Base-by-base conservation (phyloP, 2,888 invertebrate species). In the Eulithis testata region DNA sequence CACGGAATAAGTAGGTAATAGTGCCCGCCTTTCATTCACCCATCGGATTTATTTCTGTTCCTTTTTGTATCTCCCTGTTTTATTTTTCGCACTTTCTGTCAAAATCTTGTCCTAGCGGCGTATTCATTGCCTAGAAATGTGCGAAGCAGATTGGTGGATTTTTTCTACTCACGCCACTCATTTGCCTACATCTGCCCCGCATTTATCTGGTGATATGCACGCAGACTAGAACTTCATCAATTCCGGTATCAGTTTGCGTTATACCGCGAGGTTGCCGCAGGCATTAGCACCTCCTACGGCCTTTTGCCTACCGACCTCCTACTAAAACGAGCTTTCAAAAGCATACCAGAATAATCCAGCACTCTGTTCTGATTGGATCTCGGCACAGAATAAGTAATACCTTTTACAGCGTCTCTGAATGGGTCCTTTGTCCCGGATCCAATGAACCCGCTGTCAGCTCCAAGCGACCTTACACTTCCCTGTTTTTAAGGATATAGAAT, bases 371-470 rank as follows among this genome's bases (percentile, higher is more conserved):
- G 52, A 63, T 56, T 60, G 60, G 60, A 57, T 50, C 51, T 37
- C 53, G 36, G 12, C 60, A 56, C 60, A 54, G 63, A 58, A 54
- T 63, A 67, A 11, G 63, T 43, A 57, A 60, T 57, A 67, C 9
- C 51, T n/a, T 9, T 12, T 14, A 31, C 47, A 60, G 51, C 52
- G 31, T 51, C 43, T 45, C 45, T 63, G 57, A 67, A 66, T 50
- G 58, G 27, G 11, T 53, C 53, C 60, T 67, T 63, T 67, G 67
- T 67, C 53, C 50, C n/a, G 60, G 60, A 67, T 54, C 21, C 63
- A 58, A 60, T 50, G 66, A 63, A 55, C 60, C 55, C 52, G 43
- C 66, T 62, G 58, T 62, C 60, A 63, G 31, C 9, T 59, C 55
- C 61, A 54, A 40, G 61, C 56, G 52, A 53, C 60, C 66, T 56